These are phyloP conservation scores for Drosophila neoperkinsi DNA, from an alignment of 2,888 invertebrate genomes.

Conservation along the genomic window DNA sequence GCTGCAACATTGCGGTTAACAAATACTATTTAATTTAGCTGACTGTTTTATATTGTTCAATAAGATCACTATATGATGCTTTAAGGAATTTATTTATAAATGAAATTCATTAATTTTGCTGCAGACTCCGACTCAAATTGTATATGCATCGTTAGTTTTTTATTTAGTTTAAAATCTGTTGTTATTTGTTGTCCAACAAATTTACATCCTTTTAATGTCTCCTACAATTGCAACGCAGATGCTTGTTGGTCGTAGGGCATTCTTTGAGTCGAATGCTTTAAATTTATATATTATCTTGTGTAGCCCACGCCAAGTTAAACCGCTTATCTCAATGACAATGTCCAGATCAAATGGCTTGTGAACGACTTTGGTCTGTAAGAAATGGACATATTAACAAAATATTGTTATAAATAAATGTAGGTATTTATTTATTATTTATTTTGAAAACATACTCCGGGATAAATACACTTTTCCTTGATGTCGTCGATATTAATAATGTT, in stretches of 20 bases:
- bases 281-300: not conserved
- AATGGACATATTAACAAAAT: not conserved
- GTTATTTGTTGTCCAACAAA: not conserved
- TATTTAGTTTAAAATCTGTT: not conserved
- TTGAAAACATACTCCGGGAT: conserved; percentile 28
- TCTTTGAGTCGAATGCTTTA: not conserved
- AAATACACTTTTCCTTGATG: conserved; percentile 21
- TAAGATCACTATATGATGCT: not conserved
- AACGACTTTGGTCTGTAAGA: conserved; percentile 19
- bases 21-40: conserved; percentile 89
- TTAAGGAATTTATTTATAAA: not conserved
- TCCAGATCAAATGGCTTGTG: not conserved
- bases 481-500: conserved; percentile 25
- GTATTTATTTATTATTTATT: not conserved
- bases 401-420: not conserved
- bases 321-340: not conserved
- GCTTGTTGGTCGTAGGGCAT: not conserved
- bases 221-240: not conserved
- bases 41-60: not conserved
- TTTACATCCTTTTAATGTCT: not conserved
- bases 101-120: not conserved
- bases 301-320: not conserved
- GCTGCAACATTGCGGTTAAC: conserved; percentile 96
- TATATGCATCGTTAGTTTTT: not conserved
- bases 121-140: not conserved